Evolutionary conservation across 2,113 vertebrate species (phyloP).

Genomic region (Megaceryle torquata): DNA sequence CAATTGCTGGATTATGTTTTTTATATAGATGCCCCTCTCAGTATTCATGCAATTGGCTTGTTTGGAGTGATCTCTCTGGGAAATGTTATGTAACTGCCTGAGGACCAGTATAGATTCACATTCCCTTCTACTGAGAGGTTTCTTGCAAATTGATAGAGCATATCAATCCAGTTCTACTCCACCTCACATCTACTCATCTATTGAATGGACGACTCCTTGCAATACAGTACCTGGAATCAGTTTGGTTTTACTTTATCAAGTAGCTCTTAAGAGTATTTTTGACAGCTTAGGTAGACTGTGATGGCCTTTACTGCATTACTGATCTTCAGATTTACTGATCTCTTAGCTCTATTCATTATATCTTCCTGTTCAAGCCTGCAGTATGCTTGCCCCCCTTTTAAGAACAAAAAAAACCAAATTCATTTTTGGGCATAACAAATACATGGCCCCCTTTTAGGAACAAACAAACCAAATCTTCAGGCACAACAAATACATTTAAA

Average conservation of each 20-base stretch:
- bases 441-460: background rate
- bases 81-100: background rate
- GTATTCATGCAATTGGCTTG: background rate
- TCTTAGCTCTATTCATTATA: background rate
- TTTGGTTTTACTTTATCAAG: background rate
- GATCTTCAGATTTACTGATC: background rate
- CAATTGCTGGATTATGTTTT: background rate
- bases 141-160: accelerated
- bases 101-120: background rate
- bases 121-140: background rate
- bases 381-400: background rate
- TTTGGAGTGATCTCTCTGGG: background rate
- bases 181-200: background rate
- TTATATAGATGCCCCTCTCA: background rate
- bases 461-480: background rate
- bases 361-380: background rate
- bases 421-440: background rate
- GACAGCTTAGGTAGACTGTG: background rate
- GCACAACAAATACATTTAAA: background rate
- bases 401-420: background rate
- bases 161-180: background rate
- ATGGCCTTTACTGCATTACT: background rate
- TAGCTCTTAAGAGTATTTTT: background rate
- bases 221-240: background rate
- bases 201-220: background rate